Evolutionary conservation across 2,113 vertebrate species (phyloP), one percentile per base, ranked within the genome.

Genomic region (Tinamus guttatus): DNA sequence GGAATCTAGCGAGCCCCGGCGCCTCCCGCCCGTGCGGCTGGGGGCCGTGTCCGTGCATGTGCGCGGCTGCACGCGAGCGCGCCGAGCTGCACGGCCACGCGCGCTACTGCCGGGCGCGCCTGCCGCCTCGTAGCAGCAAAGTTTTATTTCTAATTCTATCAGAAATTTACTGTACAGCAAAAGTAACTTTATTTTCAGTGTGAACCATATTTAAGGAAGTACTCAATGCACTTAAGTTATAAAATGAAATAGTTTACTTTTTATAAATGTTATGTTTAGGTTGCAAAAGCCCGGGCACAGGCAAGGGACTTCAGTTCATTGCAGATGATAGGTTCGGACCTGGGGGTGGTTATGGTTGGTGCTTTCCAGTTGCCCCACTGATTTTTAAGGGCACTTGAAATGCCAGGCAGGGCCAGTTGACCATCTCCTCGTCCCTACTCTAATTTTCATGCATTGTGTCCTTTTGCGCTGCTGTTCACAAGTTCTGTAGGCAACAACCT

Each of bases 201-300:
- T 98, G 97, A 98, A 98, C 97, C 97, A 89, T 98, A 98, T 98
- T 98, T 98, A 98, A 98, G 98, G 96, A 98, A 97, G 98, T 97
- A 96, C 96, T 98, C 94, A 91, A 89, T 98, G 98, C 97, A 98
- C 97, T 98, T 98, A 98, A 98, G 97, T 98, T 98, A 98, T 98
- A 96, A 97, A 97, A 98, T 95, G 96, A 97, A 95, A 97, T 97
- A 92, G 98, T 97, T 97, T 98, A 97, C 97, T 98, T 98, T 97
- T 98, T 98, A 98, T 98, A 97, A 97, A 87, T 86, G 13, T 98
- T 97, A 89, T 95, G 96, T 98, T 97, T 97, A 91, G 78, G 96
- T 97, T 95, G 90, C 85, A 95, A 90, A 95, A 88, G 77, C 90
- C 89, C 71, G 88, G 87, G 41, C 75, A 88, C 95, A 95, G 95